These are phyloP conservation scores for Pseudolaguvia tuberculata DNA, from an alignment of 2,113 vertebrate species.

Conservation along the genomic window DNA sequence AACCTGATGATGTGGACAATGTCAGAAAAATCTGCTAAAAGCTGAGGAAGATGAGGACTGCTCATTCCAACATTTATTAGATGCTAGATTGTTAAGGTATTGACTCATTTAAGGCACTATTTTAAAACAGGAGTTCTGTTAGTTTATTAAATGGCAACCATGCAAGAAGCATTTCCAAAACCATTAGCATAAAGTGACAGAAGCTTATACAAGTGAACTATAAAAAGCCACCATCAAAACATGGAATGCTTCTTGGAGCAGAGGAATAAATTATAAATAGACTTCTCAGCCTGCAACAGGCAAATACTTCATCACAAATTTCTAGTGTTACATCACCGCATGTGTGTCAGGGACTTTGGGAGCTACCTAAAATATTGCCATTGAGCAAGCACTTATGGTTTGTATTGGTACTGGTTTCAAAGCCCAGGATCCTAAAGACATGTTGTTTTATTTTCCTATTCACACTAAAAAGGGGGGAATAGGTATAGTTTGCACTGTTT, in stretches of 20 bases:
- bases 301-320: slow-evolving; percentile 73
- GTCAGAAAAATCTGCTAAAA: slow-evolving; percentile 50
- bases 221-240: slow-evolving; percentile 68
- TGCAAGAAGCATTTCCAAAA: neutral
- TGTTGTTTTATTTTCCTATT: slow-evolving; percentile 71
- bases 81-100: slow-evolving; percentile 46
- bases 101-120: slow-evolving; percentile 12
- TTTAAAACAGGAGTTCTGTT: slow-evolving; percentile 15
- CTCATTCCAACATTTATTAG: slow-evolving; percentile 51
- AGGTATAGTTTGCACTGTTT: neutral
- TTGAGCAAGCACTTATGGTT: slow-evolving; percentile 73
- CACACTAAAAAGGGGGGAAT: neutral
- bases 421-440: slow-evolving; percentile 70
- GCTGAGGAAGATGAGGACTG: slow-evolving; percentile 54
- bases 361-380: slow-evolving; percentile 58
- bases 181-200: slow-evolving; percentile 28
- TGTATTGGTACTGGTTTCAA: slow-evolving; percentile 77
- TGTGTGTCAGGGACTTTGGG: slow-evolving; percentile 64
- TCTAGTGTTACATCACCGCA: slow-evolving; percentile 73
- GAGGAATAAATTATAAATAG: slow-evolving; percentile 74
- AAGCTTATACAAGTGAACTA: slow-evolving; percentile 65
- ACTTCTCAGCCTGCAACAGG: slow-evolving; percentile 69
- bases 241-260: slow-evolving; percentile 68
- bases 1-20: slow-evolving; percentile 14
- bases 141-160: slow-evolving; percentile 24